Percentiles rank a stretch among this genome's conserved stretches.
phyloP scores from a whole-genome alignment of 2,888 invertebrate genomes.

The Cryptus viduatorius region DNA sequence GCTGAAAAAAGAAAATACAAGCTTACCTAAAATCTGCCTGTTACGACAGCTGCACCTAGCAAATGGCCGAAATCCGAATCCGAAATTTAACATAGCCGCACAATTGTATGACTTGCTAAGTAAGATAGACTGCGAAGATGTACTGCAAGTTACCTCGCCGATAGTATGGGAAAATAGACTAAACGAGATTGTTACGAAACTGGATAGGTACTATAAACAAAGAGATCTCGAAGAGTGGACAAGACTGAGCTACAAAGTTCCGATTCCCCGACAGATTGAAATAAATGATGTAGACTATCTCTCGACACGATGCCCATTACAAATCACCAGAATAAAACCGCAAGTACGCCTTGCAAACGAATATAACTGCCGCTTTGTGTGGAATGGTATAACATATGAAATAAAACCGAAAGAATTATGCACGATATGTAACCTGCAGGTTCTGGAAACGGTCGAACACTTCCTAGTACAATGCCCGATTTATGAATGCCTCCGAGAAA shows the following conservation, averaged over 20 bases:
- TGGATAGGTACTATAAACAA: background rate
- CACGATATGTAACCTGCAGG: slow-evolving; percentile 4
- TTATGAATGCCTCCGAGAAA: background rate
- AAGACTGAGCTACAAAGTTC: too few relatives aligned
- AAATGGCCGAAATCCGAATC: background rate
- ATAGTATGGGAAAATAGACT: background rate
- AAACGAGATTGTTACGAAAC: background rate
- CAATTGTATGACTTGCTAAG: background rate
- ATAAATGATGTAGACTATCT: too few relatives aligned
- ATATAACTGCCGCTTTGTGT: slow-evolving; percentile 6
- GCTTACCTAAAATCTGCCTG: slow-evolving; percentile 24
- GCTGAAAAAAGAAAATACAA: slow-evolving; percentile 10
- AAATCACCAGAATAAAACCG: background rate
- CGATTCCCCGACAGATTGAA: too few relatives aligned
- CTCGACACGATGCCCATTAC: too few relatives aligned
- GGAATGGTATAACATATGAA: slow-evolving; percentile 17
- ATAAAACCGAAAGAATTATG: slow-evolving; percentile 3
- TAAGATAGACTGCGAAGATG: background rate
- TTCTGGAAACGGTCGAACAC: slow-evolving; percentile 7
- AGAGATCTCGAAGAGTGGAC: too few relatives aligned
- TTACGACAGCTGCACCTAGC: slow-evolving; percentile 5
- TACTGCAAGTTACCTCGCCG: background rate
- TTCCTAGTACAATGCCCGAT: slow-evolving; percentile 14
- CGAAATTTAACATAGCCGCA: background rate
- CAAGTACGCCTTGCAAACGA: slow-evolving; percentile 13